These are phyloP conservation scores for Notiomystis cincta DNA, from an alignment of 2,113 vertebrate species.

Conservation along the genomic window DNA sequence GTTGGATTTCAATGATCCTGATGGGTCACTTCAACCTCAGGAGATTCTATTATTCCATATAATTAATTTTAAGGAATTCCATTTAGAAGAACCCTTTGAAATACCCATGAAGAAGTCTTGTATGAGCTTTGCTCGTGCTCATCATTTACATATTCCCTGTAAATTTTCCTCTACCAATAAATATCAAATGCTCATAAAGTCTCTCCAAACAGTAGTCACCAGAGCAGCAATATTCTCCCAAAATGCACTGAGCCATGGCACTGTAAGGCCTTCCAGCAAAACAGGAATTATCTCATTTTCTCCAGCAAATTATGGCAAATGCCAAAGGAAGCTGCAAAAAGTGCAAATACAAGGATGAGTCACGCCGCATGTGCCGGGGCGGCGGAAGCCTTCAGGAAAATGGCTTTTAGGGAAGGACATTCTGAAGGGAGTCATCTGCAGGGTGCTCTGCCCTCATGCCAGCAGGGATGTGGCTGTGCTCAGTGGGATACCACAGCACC, in stretches of 20 bases:
- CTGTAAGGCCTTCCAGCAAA: neutral
- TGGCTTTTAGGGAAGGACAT: neutral
- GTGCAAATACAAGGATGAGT: neutral
- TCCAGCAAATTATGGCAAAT: neutral
- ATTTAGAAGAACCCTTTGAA: neutral
- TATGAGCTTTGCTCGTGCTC: neutral
- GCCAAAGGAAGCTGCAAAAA: neutral
- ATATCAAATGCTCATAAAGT: neutral
- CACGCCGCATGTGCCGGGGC: accelerated
- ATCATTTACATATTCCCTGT: neutral
- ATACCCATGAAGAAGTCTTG: neutral
- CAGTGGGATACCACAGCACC: accelerated
- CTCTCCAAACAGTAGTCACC: neutral
- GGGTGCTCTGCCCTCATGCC: neutral
- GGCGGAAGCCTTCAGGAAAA: neutral
- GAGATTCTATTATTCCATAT: neutral
- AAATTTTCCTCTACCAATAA: neutral
- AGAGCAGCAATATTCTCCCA: neutral
- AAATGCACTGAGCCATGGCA: neutral
- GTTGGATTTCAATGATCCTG: neutral
- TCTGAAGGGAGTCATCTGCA: accelerated
- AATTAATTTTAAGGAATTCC: neutral
- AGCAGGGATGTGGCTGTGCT: accelerated
- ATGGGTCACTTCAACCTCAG: neutral
- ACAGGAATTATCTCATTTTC: conserved; percentile 13